Base-by-base conservation (phyloP, 2,888 invertebrate genomes). In the Fragum sueziense region DNA sequence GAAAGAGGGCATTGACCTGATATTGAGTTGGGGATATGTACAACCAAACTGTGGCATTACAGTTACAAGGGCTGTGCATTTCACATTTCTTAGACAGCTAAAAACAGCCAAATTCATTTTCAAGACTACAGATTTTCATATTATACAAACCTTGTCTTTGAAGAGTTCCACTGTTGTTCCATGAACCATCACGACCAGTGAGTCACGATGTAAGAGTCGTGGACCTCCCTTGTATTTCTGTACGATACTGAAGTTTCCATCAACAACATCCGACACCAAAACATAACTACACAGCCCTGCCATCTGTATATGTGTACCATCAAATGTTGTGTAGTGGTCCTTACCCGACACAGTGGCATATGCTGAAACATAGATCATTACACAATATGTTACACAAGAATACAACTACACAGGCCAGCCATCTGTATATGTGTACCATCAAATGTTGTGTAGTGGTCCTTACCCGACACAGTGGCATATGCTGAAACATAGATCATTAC, bases 291-390 rank as follows among this genome's bases (percentile, higher is more conserved):
- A 97, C 0, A 95, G 94, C 61, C 96, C 96, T 0, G 94, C 94
- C 87, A 96, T 95, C 27, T 96, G 95, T 91, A 95, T 95, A 86
- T 97, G 96, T 31, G 94, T 94, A 76, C 96, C 96, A 93, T 98
- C 98, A 92, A 97, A 98, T 0, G 98, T 98, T 85, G 97, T 95
- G 86, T 96, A 96, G 85, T 97, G 96, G 27, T 96, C 96, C 29
- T 95, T 95, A 11, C 97, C 97, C 41, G 96, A 95, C 87, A 98
- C 94, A 92, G 41, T 71, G 20, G 71, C 59, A 71, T 41, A 71
- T 1, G 27, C 71, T 71, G 71, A 54, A 70, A 70, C 9, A 34
- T n/a, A n/a, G n/a, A n/a, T n/a, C n/a, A n/a, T n/a, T n/a, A n/a
- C n/a, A 96, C 94, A 92, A 97, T 97, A 94, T 98, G 98, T 69